Conservation (phyloP, 2,797 vertebrate genomes). For the Parambassis ranga region DNA sequence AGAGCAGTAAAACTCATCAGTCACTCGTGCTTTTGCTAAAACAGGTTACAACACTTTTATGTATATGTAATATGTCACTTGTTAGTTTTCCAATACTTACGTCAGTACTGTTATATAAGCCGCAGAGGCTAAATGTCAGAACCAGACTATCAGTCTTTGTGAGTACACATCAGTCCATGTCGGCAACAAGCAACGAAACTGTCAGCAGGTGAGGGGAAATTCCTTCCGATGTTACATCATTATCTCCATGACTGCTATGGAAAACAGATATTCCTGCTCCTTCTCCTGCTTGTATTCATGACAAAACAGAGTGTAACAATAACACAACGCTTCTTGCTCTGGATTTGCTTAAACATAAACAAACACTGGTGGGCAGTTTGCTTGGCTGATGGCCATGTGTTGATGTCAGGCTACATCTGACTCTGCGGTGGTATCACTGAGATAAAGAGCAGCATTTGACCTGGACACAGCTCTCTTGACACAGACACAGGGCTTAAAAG, state of each 20-base stretch:
- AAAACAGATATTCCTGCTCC: conserved; percentile 32
- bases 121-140: background rate
- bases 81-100: background rate
- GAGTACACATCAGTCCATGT: conserved; percentile 1
- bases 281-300: conserved; percentile 1
- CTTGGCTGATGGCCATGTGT: conserved; percentile 30
- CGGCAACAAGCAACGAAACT: conserved; percentile 20
- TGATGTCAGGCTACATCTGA: conserved; percentile 35
- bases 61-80: too few relatives aligned
- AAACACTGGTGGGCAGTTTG: background rate
- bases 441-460: conserved; percentile 48
- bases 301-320: background rate
- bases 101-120: background rate
- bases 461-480: conserved; percentile 9
- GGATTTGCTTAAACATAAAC: background rate
- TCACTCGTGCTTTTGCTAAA: too few relatives aligned
- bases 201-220: conserved; percentile 50
- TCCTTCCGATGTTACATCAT: conserved; percentile 45
- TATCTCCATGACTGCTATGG: conserved; percentile 28
- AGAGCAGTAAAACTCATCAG: too few relatives aligned
- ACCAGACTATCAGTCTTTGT: background rate
- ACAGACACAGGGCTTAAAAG: background rate
- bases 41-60: too few relatives aligned
- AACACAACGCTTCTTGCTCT: background rate
- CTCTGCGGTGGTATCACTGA: conserved; percentile 18